Evolutionary conservation across 2,113 vertebrate genomes (phyloP), one percentile per base, ranked within the genome.

Genomic region (Rhadina sibilatrix): DNA sequence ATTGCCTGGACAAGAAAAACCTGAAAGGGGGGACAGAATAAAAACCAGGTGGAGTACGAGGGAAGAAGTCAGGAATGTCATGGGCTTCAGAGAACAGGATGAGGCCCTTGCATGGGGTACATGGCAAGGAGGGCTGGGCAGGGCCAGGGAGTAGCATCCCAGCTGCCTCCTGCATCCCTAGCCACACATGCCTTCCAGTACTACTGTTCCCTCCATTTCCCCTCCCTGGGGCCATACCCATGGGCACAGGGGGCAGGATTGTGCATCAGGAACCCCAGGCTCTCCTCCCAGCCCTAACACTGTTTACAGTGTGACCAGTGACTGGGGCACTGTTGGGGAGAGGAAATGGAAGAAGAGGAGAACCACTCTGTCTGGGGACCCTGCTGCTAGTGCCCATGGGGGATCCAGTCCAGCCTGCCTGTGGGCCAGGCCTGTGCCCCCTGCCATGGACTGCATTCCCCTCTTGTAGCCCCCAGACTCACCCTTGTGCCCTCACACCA

Each of bases 391-490:
- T 35, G 20, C 37, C 61, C 31, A 15, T 5, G 23, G 23, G 2
- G 5, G 4, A 6, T 42, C 8, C 0, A 0, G 33, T 25, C 12
- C 35, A 35, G 42, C 47, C 63, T 80, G 28, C 7, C 38, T 5
- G 1, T 9, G 10, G 18, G 7, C 15, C 0, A 0, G 10, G 42
- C 23, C 70, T 42, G 27, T 21, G 5, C 12, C n/a, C 25, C 12
- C 4, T 3, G 1, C 33, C 0, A 0, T 12, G 57, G 37, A 50
- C 40, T 0, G 0, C 23, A 65, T 6, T 8, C 10, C 6, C 6
- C 2, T 9, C 20, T 46, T 28, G 30, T 13, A 60, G 49, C 10
- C 14, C 27, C 38, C 12, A 4, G 10, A 14, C 33, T 19, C 70
- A 6, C 2, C 20, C 13, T 14, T 12, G 24, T 3, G 1, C 35